Conservation (phyloP, 2,888 invertebrate species). For the Drosophila aldrichi region DNA sequence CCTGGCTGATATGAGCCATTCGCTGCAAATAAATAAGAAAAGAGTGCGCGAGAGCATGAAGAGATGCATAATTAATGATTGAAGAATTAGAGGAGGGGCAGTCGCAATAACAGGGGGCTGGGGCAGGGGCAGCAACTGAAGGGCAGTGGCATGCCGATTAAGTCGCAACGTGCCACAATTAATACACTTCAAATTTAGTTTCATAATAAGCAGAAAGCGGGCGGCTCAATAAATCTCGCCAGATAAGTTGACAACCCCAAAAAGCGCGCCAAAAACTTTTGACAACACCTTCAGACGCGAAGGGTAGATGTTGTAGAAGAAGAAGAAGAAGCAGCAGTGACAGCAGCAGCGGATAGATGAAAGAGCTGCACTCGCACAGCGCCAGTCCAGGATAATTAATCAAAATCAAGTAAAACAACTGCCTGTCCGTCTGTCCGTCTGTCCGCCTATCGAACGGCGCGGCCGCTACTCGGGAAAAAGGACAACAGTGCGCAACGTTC, state of each 20-base stretch:
- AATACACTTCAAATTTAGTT: constrained; percentile 78
- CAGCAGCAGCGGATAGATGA: constrained; percentile 59
- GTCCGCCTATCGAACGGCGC: constrained; percentile 38
- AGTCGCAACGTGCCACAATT: constrained; percentile 69
- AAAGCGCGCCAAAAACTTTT: constrained; percentile 64
- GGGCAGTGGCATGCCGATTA: constrained; percentile 42
- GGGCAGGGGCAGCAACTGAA: constrained; percentile 4
- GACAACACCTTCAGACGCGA: constrained; percentile 48
- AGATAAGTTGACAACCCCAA: constrained; percentile 77
- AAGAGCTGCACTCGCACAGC: constrained; percentile 61
- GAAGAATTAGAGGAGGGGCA: constrained; percentile 19
- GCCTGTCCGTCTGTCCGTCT: constrained; percentile 47
- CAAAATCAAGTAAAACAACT: constrained; percentile 83
- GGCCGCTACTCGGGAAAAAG: constrained; percentile 38
- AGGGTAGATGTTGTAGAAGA: constrained; percentile 30
- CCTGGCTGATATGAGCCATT: constrained; percentile 95
- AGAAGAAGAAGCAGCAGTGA: constrained; percentile 10
- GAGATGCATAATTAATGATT: constrained; percentile 65
- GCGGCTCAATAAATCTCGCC: constrained; percentile 73
- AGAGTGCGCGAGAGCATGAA: constrained; percentile 32
- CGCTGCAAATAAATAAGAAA: constrained; percentile 87
- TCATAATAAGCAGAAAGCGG: constrained; percentile 50
- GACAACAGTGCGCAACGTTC: constrained; percentile 51
- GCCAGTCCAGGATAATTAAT: constrained; percentile 73
- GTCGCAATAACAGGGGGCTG: neutral